Conservation (phyloP, 1,140 invertebrate genomes). For the Telenomus remus region DNA sequence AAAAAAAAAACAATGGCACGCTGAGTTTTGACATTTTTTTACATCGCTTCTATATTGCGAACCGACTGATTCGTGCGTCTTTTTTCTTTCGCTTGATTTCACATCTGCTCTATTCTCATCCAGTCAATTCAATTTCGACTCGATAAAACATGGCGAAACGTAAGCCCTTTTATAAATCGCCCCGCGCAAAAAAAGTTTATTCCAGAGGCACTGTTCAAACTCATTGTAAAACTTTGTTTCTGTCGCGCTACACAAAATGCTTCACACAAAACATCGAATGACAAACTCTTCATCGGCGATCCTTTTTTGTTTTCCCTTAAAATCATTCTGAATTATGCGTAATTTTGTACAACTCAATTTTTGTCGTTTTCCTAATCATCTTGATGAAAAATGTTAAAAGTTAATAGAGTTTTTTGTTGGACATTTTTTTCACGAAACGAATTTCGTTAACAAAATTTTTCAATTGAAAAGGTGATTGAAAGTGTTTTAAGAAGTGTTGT, state of each 20-base stretch:
- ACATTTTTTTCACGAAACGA: too few relatives aligned
- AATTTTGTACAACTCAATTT: too few relatives aligned
- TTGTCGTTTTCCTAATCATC: too few relatives aligned
- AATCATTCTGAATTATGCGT: too few relatives aligned
- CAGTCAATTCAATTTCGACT: constrained; percentile 37
- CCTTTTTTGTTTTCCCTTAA: too few relatives aligned
- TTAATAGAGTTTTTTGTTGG: too few relatives aligned
- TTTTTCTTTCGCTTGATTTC: constrained; percentile 28
- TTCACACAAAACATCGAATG: constrained; percentile 13
- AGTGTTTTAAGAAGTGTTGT: too few relatives aligned
- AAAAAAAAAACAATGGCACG: neutral
- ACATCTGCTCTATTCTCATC: constrained; percentile 32
- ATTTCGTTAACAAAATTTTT: too few relatives aligned
- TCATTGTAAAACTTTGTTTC: constrained; percentile 27
- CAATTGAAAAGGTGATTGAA: too few relatives aligned
- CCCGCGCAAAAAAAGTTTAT: constrained; percentile 36
- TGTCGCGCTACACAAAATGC: constrained; percentile 16
- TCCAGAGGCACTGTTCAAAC: constrained; percentile 28
- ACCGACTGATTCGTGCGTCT: constrained; percentile 30
- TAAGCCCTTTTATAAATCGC: constrained; percentile 39
- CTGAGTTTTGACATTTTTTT: constrained; percentile 14
- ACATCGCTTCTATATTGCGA: constrained; percentile 10
- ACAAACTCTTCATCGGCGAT: constrained; percentile 7
- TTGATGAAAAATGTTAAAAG: too few relatives aligned
- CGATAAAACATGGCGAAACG: constrained; percentile 39